Base-by-base conservation (phyloP, 2,888 invertebrate genomes). In the Limenitis camilla region DNA sequence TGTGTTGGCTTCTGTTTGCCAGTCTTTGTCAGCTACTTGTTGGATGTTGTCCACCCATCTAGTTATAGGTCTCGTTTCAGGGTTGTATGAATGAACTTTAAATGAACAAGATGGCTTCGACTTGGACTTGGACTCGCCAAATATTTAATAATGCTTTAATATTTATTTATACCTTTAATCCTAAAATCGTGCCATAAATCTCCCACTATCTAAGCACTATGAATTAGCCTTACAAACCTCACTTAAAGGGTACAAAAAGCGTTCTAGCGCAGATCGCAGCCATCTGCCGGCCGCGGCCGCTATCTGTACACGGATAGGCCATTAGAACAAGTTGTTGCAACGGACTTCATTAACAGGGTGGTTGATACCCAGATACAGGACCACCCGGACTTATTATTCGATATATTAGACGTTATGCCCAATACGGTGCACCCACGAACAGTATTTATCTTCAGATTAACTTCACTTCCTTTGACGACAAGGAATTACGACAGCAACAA, bases 291-390 rank as follows among this genome's bases (percentile, higher is more conserved):
- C 49, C 33, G 51, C 48, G n/a, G n/a, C n/a, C n/a, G n/a, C n/a
- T 58, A 55, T 58, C 55, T 46, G 50, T 36, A 58, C 58, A 58
- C 58, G 58, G 55, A 58, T 55, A 55, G 40, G 32, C 58, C 55
- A 58, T 58, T 58, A 58, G 53, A 51, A 51, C 42, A 47, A 55
- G 54, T 44, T 47, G 47, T 50, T 47, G 19, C 41, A 32, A 40
- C 55, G 40, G 55, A 53, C 58, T 55, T 58, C 58, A 58, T 58
- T 58, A 58, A 55, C 52, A 52, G 49, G 42, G 42, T 48, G 42
- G 46, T 36, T 47, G 52, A 55, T 55, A 53, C 45, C 40, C 35
- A 51, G 55, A 55, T 53, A 51, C 28, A 19, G 44, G 58, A 58
- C 58, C 58, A 55, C 55, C 58, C 48, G 46, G 42, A 48, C 45